phyloP scores from a whole-genome alignment of 1,140 invertebrate genomes.

The Drosophila willistoni region DNA sequence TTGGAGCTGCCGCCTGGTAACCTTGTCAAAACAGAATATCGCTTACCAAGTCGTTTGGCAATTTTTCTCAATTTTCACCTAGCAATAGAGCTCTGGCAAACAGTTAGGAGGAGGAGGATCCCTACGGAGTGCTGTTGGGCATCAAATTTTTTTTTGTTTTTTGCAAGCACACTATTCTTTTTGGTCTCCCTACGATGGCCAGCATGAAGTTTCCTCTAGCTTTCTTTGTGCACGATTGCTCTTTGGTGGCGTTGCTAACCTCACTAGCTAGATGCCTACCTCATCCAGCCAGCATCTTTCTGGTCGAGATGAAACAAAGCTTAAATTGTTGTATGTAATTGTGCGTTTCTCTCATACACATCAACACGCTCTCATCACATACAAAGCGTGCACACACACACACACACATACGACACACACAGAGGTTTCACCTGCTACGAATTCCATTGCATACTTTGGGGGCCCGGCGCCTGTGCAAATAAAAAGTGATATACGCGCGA shows the following conservation, averaged over 20 bases:
- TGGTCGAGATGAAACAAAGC: slow-evolving; percentile 65
- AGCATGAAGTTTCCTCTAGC: slow-evolving; percentile 20
- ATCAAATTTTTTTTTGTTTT: slow-evolving; percentile 57
- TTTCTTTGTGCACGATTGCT: slow-evolving; percentile 65
- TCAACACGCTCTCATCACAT: slow-evolving; percentile 40
- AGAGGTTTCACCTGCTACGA: slow-evolving; percentile 66
- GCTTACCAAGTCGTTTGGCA: slow-evolving; percentile 80
- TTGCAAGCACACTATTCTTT: slow-evolving; percentile 36
- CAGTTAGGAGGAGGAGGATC: slow-evolving; percentile 29
- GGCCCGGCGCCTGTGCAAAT: slow-evolving; percentile 76
- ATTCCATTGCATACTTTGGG: slow-evolving; percentile 78
- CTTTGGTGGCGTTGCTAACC: slow-evolving; percentile 55
- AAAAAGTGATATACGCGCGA: slow-evolving; percentile 83
- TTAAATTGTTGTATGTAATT: slow-evolving; percentile 81
- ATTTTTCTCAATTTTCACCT: slow-evolving; percentile 78
- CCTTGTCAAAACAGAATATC: slow-evolving; percentile 71
- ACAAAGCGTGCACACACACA: slow-evolving; percentile 27
- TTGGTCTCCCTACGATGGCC: slow-evolving; percentile 27
- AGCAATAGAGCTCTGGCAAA: slow-evolving; percentile 54
- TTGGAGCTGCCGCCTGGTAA: slow-evolving; percentile 25
- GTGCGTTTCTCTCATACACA: slow-evolving; percentile 68
- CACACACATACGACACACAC: slow-evolving; percentile 10
- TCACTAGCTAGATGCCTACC: background rate
- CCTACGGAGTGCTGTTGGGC: slow-evolving; percentile 33
- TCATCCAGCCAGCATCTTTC: background rate